Conservation (phyloP, 2,113 vertebrate genomes). For the Erpornis zantholeuca region DNA sequence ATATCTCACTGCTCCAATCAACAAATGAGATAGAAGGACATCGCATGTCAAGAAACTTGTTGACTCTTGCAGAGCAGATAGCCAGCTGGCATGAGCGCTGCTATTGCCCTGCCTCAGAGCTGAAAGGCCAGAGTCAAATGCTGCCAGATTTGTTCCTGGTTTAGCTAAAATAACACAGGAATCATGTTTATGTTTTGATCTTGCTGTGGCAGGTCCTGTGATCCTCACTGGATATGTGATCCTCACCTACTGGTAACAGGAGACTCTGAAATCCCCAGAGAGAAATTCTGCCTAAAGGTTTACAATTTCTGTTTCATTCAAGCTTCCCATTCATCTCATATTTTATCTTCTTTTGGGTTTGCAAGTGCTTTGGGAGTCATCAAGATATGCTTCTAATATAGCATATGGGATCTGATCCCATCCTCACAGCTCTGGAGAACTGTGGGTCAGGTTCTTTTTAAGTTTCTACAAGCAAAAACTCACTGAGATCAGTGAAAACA, state of each 20-base stretch:
- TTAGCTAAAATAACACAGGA: constrained; percentile 9
- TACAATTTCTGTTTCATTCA: constrained; percentile 40
- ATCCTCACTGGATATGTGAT: not conserved
- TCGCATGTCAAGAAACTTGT: constrained; percentile 55
- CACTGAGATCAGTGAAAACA: not conserved
- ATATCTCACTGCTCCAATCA: constrained; percentile 13
- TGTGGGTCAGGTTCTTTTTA: not conserved
- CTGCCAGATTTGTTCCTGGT: constrained; percentile 40
- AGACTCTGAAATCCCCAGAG: not conserved
- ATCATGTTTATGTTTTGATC: constrained; percentile 22
- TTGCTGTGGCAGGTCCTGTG: not conserved
- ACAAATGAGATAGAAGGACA: constrained; percentile 54
- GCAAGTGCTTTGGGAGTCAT: constrained; percentile 1
- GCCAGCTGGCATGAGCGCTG: constrained; percentile 26
- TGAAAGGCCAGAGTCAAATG: constrained; percentile 33
- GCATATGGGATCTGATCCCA: not conserved
- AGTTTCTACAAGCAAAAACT: not conserved
- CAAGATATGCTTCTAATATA: not conserved
- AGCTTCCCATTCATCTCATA: constrained; percentile 34
- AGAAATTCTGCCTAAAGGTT: not conserved
- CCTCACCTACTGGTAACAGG: not conserved
- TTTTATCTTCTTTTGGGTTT: constrained; percentile 25
- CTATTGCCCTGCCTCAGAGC: constrained; percentile 24
- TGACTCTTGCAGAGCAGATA: constrained; percentile 51
- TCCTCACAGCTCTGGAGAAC: not conserved